Evolutionary conservation across 2,113 vertebrate genomes (phyloP).

Genomic region (Microtus pennsylvanicus): DNA sequence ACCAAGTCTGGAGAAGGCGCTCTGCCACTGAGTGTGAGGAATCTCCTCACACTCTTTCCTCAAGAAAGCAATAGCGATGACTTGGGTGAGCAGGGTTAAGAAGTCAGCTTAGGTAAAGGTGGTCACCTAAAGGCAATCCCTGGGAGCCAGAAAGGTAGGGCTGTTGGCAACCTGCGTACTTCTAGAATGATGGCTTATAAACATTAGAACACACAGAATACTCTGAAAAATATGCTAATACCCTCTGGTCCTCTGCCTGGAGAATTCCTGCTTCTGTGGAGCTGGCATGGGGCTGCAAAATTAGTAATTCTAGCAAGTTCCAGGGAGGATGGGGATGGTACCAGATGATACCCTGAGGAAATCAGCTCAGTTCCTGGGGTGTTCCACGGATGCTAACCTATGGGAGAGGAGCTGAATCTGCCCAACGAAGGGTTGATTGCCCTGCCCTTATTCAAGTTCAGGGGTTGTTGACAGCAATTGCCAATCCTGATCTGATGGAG

Average conservation of each 20-base stretch:
- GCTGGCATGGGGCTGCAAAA: not conserved
- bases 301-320: not conserved
- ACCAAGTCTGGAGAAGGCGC: not conserved
- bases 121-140: not conserved
- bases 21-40: not conserved
- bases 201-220: not conserved
- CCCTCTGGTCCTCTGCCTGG: not conserved
- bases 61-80: not conserved
- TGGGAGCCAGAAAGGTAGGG: not conserved
- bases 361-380: not conserved
- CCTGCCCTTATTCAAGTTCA: not conserved
- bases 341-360: not conserved
- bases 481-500: too few relatives aligned
- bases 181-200: not conserved
- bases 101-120: not conserved
- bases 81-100: not conserved
- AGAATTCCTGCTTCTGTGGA: not conserved
- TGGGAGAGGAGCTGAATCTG: not conserved
- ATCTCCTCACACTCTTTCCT: not conserved
- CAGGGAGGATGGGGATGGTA: not conserved
- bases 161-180: too few relatives aligned
- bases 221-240: not conserved
- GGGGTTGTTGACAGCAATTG: not conserved
- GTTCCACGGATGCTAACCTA: not conserved
- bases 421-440: not conserved